Conservation (phyloP, 1,140 invertebrate genomes). For the Trichogramma pretiosum region DNA sequence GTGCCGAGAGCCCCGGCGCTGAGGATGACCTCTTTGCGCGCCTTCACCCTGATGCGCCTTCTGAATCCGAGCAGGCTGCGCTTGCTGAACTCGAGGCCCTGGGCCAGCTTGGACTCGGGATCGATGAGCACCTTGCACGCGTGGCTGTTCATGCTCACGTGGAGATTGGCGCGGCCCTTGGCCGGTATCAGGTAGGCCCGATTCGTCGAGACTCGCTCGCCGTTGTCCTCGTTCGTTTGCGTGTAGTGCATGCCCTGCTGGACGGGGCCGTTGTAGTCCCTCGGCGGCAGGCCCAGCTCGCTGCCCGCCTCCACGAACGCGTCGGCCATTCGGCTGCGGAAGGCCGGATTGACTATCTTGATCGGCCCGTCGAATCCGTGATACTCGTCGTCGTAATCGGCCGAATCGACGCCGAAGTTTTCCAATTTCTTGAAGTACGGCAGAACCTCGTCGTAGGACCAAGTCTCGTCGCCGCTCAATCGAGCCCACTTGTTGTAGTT, state of each 20-base stretch:
- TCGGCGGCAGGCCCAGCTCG: constrained; percentile 66
- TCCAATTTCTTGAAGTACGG: background rate
- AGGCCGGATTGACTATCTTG: background rate
- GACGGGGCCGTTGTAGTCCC: background rate
- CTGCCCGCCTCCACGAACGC: constrained; percentile 77
- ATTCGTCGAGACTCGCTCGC: constrained; percentile 78
- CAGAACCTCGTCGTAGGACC: background rate
- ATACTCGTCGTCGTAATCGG: background rate
- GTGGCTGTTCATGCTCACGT: constrained; percentile 67
- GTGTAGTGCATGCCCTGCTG: background rate
- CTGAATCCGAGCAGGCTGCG: too few species aligned
- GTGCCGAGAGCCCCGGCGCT: background rate
- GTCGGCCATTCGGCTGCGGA: constrained; percentile 45
- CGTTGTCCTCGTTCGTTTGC: constrained; percentile 66
- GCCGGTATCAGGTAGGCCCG: constrained; percentile 79
- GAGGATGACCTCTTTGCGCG: background rate
- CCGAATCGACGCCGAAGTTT: background rate
- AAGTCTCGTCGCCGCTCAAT: background rate
- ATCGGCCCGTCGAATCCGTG: background rate
- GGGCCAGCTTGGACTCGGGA: background rate
- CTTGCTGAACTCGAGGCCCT: background rate
- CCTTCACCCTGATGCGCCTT: background rate
- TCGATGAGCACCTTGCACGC: constrained; percentile 64
- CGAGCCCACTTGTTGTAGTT: background rate
- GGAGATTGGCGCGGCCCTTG: constrained; percentile 66